Percentiles rank a stretch among this genome's conserved stretches.
Evolutionary conservation across 2,797 vertebrate genomes (phyloP).

Genomic region (Bradypus variegatus): DNA sequence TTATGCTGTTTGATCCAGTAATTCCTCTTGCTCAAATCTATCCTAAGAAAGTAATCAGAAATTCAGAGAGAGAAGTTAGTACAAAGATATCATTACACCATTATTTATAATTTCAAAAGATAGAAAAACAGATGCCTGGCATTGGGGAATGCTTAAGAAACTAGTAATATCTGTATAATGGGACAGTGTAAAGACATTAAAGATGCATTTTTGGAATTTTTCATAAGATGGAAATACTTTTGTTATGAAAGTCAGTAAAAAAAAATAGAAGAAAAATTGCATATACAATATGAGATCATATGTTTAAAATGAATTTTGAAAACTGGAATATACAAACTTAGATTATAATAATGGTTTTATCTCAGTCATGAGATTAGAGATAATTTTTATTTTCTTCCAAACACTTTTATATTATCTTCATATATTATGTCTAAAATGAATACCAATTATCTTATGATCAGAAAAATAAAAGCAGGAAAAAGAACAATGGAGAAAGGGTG

Average conservation of each 20-base stretch:
- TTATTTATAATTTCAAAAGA: constrained; percentile 34
- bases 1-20: not conserved
- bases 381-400: constrained; percentile 11
- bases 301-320: not conserved
- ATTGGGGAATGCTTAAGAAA: not conserved
- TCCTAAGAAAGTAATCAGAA: not conserved
- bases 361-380: not conserved
- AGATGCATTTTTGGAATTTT: constrained; percentile 5
- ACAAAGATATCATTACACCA: not conserved
- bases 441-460: constrained; percentile 12
- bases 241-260: not conserved
- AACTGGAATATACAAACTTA: not conserved
- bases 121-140: not conserved
- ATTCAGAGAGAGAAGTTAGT: constrained; percentile 2
- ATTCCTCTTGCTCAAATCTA: constrained; percentile 9
- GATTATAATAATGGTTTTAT: not conserved
- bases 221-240: constrained; percentile 24
- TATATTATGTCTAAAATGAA: constrained; percentile 1
- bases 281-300: not conserved
- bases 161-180: not conserved
- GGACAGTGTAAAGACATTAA: not conserved
- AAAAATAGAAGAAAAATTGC: not conserved
- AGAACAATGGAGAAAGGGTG: not conserved
- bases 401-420: constrained; percentile 13
- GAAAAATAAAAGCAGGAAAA: not conserved